Evolutionary conservation across 2,797 vertebrate species (phyloP).

Genomic region (Craterocephalus amniculus): DNA sequence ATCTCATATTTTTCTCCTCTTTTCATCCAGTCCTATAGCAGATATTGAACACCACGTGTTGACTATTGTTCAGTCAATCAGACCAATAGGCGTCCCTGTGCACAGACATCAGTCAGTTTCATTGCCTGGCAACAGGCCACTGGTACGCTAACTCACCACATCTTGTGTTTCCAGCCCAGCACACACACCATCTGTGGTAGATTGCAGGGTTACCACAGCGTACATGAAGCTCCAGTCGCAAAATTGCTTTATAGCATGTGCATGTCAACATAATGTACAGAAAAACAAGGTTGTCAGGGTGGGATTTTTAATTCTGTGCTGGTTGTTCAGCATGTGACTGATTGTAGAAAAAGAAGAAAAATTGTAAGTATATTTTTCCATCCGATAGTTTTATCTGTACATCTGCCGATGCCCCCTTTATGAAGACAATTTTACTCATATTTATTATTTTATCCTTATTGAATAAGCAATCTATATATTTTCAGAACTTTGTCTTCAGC

Average conservation of each 20-base stretch:
- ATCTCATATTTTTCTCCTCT: background rate
- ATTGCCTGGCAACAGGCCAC: constrained; percentile 55
- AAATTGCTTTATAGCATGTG: constrained; percentile 9
- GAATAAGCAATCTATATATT: no score
- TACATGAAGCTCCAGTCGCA: constrained; percentile 32
- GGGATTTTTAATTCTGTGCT: constrained; percentile 22
- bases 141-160: constrained; percentile 44
- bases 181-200: constrained; percentile 62
- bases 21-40: background rate
- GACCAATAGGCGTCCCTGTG: constrained; percentile 39
- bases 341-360: background rate
- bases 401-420: no score
- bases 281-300: constrained; percentile 7
- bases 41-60: constrained; percentile 9
- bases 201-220: constrained; percentile 28
- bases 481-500: background rate
- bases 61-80: constrained; percentile 23
- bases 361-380: background rate
- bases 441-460: background rate
- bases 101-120: constrained; percentile 33
- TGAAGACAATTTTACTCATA: no score
- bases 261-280: constrained; percentile 17
- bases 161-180: constrained; percentile 56
- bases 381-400: background rate
- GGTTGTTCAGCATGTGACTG: constrained; percentile 15